Percentiles rank a stretch among this genome's conserved stretches.
phyloP scores from a whole-genome alignment of 2,113 vertebrate species.

The Dromiciops gliroides region DNA sequence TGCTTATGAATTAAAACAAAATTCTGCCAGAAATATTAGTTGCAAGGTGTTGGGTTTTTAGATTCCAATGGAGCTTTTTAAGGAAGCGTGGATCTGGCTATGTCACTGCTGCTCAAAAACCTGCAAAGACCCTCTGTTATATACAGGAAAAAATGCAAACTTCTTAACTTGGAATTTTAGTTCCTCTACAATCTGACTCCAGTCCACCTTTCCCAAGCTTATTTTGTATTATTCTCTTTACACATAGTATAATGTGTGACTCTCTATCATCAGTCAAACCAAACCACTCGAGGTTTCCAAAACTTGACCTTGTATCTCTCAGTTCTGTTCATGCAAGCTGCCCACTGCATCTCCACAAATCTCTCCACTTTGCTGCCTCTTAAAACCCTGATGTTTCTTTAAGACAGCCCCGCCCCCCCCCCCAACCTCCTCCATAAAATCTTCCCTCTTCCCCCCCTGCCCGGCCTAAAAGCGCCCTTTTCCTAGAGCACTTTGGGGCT shows the following conservation, averaged over 20 bases:
- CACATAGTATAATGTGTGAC: background rate
- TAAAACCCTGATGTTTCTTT: background rate
- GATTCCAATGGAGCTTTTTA: background rate
- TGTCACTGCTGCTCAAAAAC: background rate
- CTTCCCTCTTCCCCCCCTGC: background rate
- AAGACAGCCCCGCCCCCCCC: no score
- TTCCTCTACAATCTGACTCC: background rate
- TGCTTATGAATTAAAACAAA: conserved; percentile 30
- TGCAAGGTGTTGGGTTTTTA: conserved; percentile 18
- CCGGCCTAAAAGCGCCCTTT: background rate
- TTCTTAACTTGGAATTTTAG: background rate
- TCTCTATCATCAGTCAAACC: background rate
- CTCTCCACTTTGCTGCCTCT: background rate
- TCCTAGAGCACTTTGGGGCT: background rate
- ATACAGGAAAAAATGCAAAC: background rate
- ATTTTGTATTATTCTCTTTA: background rate
- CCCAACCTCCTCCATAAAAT: background rate
- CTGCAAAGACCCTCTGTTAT: no score
- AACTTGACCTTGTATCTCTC: background rate
- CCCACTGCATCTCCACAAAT: background rate
- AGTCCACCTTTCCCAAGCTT: background rate
- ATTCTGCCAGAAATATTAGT: conserved; percentile 39
- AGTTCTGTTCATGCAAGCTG: background rate
- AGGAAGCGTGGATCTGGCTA: background rate
- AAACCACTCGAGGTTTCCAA: background rate